These are phyloP conservation scores for Ploceus nigricollis DNA, from an alignment of 2,113 vertebrate genomes.

Conservation along the genomic window DNA sequence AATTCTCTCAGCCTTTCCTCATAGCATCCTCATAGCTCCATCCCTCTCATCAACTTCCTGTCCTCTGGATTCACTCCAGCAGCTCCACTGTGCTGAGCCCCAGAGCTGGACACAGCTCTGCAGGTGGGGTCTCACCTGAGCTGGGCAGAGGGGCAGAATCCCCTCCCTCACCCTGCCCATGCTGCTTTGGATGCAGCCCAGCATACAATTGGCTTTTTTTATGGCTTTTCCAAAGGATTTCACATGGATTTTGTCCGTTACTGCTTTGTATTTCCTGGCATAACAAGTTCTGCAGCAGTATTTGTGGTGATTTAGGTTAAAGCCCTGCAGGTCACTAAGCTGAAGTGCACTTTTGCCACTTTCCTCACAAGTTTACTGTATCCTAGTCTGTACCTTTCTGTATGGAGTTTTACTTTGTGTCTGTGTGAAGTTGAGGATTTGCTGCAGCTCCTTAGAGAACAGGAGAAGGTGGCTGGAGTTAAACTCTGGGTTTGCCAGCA, in stretches of 20 bases:
- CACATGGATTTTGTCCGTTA: background rate
- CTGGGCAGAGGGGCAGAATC: fast-evolving
- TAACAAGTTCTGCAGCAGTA: background rate
- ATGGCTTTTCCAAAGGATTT: background rate
- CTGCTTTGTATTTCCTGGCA: background rate
- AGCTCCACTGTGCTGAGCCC: background rate
- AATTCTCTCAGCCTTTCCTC: background rate
- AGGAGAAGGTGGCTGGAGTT: background rate
- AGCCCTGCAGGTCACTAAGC: background rate
- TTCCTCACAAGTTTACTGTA: background rate
- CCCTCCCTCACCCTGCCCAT: fast-evolving
- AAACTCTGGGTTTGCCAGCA: background rate
- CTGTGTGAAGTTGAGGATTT: background rate
- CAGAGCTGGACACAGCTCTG: background rate
- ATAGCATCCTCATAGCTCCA: background rate
- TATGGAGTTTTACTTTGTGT: background rate
- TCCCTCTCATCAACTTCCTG: background rate
- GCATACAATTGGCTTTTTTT: background rate
- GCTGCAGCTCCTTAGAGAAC: background rate
- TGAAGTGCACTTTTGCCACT: background rate
- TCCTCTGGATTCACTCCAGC: background rate
- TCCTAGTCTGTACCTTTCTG: background rate
- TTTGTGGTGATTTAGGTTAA: background rate
- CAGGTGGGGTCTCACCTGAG: background rate
- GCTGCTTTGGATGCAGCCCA: background rate